Conservation (phyloP, 1,140 invertebrate genomes). For the Mamestra configurata region DNA sequence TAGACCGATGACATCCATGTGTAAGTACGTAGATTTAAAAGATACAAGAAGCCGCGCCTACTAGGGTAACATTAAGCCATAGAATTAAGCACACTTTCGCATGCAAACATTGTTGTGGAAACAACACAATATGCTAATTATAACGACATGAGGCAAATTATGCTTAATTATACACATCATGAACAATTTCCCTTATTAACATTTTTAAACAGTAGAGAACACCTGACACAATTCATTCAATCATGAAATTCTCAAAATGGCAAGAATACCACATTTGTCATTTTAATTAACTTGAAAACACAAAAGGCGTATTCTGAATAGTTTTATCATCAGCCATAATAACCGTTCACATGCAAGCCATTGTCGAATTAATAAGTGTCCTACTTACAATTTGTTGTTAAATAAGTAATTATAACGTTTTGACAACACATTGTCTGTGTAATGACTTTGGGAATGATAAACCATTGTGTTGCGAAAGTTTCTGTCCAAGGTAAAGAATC, state of each 20-base stretch:
- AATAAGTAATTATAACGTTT: constrained; percentile 52
- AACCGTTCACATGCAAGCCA: constrained; percentile 43
- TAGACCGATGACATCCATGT: too few species aligned
- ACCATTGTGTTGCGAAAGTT: constrained; percentile 48
- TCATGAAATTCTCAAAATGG: constrained; percentile 35
- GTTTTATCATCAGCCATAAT: constrained; percentile 34
- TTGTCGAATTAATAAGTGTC: constrained; percentile 50
- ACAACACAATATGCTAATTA: neutral
- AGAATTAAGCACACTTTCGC: neutral
- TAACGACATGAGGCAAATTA: neutral
- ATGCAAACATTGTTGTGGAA: neutral
- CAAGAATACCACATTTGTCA: constrained; percentile 51
- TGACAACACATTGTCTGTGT: constrained; percentile 49
- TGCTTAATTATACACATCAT: neutral
- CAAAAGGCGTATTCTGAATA: constrained; percentile 43
- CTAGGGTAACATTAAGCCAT: too few species aligned
- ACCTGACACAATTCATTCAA: constrained; percentile 42
- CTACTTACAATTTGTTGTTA: constrained; percentile 51
- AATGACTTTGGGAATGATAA: constrained; percentile 49
- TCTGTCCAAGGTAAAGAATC: constrained; percentile 41
- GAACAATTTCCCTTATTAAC: constrained; percentile 11
- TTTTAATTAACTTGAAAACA: constrained; percentile 46
- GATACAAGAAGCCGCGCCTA: too few species aligned
- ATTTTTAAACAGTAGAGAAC: constrained; percentile 20
- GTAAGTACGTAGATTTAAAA: neutral